Conservation (phyloP, 1,140 invertebrate species). For the Micrasema minimum region DNA sequence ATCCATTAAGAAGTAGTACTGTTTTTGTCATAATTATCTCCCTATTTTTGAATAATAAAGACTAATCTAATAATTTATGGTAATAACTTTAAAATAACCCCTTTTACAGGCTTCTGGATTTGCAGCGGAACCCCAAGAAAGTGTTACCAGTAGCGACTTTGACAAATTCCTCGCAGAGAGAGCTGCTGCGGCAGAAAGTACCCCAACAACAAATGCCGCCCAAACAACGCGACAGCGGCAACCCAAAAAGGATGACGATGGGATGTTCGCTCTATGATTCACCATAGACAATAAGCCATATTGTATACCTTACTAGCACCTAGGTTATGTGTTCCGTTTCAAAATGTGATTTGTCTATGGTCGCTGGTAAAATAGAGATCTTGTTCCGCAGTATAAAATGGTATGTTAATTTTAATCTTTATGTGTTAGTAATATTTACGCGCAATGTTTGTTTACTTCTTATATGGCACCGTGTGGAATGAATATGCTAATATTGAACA, state of each 20-base stretch:
- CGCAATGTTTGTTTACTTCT: too few relatives aligned
- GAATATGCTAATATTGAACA: too few relatives aligned
- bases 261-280: conserved; percentile 64
- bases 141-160: conserved; percentile 89
- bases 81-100: too few relatives aligned
- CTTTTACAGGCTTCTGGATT: conserved; percentile 48
- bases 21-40: too few relatives aligned
- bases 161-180: conserved; percentile 91
- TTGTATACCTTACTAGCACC: conserved; percentile 19
- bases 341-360: conserved; percentile 25
- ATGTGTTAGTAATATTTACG: too few relatives aligned
- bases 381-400: too few relatives aligned
- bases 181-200: conserved; percentile 81
- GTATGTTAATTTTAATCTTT: too few relatives aligned
- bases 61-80: too few relatives aligned
- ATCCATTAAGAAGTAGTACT: too few relatives aligned
- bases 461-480: not conserved
- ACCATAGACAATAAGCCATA: not conserved
- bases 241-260: conserved; percentile 62
- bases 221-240: conserved; percentile 57
- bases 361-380: too few relatives aligned
- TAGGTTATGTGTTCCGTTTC: conserved; percentile 26
- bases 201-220: conserved; percentile 49
- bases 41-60: too few relatives aligned
- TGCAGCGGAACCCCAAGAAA: conserved; percentile 68